Base-by-base conservation (phyloP, 2,888 invertebrate genomes). In the Himalopsyche tibetana region DNA sequence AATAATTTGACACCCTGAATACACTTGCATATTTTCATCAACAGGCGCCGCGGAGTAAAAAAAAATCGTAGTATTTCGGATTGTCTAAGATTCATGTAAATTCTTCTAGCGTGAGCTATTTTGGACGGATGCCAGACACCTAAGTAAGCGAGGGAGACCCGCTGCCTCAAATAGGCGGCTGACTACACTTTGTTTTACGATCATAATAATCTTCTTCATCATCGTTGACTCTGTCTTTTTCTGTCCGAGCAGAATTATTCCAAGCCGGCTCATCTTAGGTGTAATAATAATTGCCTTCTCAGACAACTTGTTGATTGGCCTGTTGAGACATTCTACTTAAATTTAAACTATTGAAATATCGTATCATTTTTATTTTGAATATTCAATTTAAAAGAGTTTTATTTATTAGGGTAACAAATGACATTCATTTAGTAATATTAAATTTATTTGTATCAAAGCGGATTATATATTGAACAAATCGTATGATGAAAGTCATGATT, bases 81-180 rank as follows among this genome's bases (percentile, higher is more conserved):
- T 38, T 74, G 74, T 74, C 74, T 74, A 74, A 74, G 38, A 74
- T 74, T 74, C 74, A 74, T 36, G 74, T 74, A 74, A 74, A 74
- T 74, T 74, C 74, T 15, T 74, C 74, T 74, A 28, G 74, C 15
- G 38, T 74, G 74, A 74, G 74, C 12, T 38, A 74, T 74, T 74
- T 74, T 74, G 74, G 74, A 38, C 74, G 74, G 28, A 15, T 36
- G 74, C 74, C 74, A 74, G 74, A 36, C 15, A 36, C 15, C 74
- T 36, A 74, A 74, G 74, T 74, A 38, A 74, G 74, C 51, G 12
- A 51, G 74, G 38, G 38, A 74, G 28, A 74, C 74, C 51, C 74
- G 36, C 36, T 36, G 74, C 28, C 38, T 74, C 36, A 74, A 36
- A 74, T 74, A 74, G 15, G 11, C 74, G 12, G 38, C 19, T 74